Evolutionary conservation across 2,888 invertebrate genomes (phyloP), one percentile per base, ranked within the genome.

Genomic region (Drosophila acutilabella): DNA sequence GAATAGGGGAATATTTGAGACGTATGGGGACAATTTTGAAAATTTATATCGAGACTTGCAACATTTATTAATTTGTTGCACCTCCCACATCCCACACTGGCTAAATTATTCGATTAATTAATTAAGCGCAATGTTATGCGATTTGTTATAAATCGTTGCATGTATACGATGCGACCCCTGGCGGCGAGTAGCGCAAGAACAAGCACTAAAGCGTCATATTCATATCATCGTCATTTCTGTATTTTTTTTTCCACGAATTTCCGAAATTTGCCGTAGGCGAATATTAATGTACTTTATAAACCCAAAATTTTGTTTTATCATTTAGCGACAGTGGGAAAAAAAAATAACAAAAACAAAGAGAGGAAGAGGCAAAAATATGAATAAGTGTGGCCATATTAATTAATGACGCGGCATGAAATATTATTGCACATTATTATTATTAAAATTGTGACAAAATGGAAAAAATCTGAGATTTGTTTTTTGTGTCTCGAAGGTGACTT

Each of bases 41-140:
- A 74, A 41, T 56, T 71, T 16, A 62, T 57, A 42, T n/a, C 26
- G 30, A 33, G 11, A 14, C 56, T 48, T 23, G 62, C 38, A 76
- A 54, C 72, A 61, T 75, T 79, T 64, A 79, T 76, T 59, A 76
- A 75, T 79, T 71, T 59, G 64, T 60, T 60, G 36, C 53, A 36
- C 30, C 26, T 44, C 30, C 56, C 48, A 33, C 62, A 23, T n/a
- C n/a, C n/a, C n/a, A 4, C 18, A 42, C 8, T 48, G 26, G 13
- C 67, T 71, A 66, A 71, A 66, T 71, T 57, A 69, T 78, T 68
- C 41, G 68, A 60, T 80, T 64, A 65, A 80, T 78, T 78, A 78
- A 80, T 78, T 77, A 66, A 78, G 53, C 60, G 61, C 73, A 54
- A 64, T 68, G 65, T 30, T 61, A 54, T 41, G 57, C 80, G 65